Evolutionary conservation across 2,797 vertebrate species (phyloP).

Genomic region (Phylloscopus collybita): DNA sequence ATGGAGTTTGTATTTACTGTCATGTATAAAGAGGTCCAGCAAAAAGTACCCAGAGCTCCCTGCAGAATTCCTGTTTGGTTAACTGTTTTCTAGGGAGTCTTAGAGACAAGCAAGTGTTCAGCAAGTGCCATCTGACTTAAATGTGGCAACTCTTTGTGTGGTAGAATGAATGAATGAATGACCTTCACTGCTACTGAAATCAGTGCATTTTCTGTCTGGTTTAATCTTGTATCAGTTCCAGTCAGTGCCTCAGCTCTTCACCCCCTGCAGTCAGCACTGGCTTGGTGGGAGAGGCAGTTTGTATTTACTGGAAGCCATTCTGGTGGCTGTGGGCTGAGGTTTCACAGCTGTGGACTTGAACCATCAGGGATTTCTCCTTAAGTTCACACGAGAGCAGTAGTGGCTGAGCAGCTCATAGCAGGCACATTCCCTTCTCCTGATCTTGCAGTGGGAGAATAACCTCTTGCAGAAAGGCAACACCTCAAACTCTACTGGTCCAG

Average conservation of each 20-base stretch:
- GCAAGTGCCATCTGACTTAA: background rate
- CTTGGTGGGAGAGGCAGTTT: background rate
- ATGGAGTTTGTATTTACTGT: accelerated
- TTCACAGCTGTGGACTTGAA: background rate
- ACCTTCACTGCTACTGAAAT: background rate
- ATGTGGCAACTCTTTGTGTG: background rate
- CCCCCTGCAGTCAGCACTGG: background rate
- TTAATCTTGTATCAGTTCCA: background rate
- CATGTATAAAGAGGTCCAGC: background rate
- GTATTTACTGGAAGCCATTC: background rate
- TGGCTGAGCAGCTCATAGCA: background rate
- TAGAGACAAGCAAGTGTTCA: background rate
- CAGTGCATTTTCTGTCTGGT: background rate
- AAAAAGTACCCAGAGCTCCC: background rate
- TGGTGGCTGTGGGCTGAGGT: background rate
- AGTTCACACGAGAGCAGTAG: background rate
- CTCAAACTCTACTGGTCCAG: background rate
- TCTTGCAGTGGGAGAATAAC: background rate
- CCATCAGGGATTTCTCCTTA: background rate
- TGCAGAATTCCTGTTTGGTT: background rate
- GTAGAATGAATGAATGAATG: background rate
- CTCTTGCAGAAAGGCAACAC: background rate
- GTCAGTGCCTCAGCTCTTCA: background rate
- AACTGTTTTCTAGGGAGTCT: background rate
- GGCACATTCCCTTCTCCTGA: background rate